Conservation (phyloP, 2,888 invertebrate genomes). For the Leucophenga maculata region DNA sequence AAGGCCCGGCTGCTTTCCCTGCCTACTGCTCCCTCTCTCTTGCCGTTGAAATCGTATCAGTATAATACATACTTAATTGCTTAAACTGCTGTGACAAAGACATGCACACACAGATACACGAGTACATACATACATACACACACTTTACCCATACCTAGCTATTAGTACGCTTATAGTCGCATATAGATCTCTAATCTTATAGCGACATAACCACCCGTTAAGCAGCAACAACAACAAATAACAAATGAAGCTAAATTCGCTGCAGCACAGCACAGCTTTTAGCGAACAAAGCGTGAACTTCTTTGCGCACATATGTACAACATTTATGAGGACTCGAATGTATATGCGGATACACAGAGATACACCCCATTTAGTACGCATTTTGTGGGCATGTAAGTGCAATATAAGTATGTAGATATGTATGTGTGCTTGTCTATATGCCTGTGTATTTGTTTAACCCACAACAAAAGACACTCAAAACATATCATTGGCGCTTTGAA, state of each 20-base stretch:
- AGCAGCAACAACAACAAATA: slow-evolving; percentile 31
- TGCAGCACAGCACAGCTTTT: slow-evolving; percentile 55
- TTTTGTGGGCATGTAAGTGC: neutral
- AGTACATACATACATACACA: slow-evolving; percentile 23
- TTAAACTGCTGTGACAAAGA: slow-evolving; percentile 60
- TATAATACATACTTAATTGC: slow-evolving; percentile 68
- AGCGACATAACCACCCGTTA: slow-evolving; percentile 47
- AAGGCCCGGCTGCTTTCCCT: slow-evolving; percentile 54
- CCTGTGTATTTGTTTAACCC: slow-evolving; percentile 49
- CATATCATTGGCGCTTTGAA: slow-evolving; percentile 60
- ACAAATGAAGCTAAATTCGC: slow-evolving; percentile 48
- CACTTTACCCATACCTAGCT: slow-evolving; percentile 4
- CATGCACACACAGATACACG: slow-evolving; percentile 21
- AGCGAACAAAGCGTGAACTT: slow-evolving; percentile 11
- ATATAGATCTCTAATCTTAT: slow-evolving; percentile 19
- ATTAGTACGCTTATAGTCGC: slow-evolving; percentile 29
- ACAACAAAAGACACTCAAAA: slow-evolving; percentile 59
- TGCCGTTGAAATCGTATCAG: slow-evolving; percentile 46
- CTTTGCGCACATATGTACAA: slow-evolving; percentile 4
- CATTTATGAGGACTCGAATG: slow-evolving; percentile 2
- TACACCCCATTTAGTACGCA: no score
- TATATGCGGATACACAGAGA: no score
- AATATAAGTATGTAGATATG: slow-evolving; percentile 27
- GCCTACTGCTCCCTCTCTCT: no score
- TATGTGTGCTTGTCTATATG: slow-evolving; percentile 22